A percentile compares a stretch with the other conserved stretches of the same genome.
Evolutionary conservation across 2,888 invertebrate species (phyloP).

Genomic region (Xanthorhoe designata): DNA sequence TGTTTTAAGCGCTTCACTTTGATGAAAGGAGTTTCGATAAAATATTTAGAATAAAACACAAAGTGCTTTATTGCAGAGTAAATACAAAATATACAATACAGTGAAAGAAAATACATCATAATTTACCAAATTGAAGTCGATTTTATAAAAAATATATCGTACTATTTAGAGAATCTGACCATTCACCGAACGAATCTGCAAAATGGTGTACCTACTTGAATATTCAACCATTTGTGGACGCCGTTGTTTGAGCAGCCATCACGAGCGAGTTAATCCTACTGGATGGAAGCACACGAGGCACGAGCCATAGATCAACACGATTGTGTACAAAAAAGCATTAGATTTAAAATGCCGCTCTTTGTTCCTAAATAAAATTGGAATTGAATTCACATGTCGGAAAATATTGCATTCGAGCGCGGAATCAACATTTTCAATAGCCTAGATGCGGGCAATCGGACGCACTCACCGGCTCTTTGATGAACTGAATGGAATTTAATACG

Average conservation of each 20-base stretch:
- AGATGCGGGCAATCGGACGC: constrained; percentile 14
- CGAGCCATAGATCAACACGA: background rate
- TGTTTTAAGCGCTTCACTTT: background rate
- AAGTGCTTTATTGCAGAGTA: no score
- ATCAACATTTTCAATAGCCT: constrained; percentile 13
- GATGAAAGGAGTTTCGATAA: background rate
- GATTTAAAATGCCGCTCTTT: constrained; percentile 2
- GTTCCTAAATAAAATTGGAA: constrained; percentile 1
- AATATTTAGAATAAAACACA: background rate
- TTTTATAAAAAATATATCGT: no score
- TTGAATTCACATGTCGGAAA: constrained; percentile 2
- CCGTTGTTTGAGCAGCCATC: background rate
- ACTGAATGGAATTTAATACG: background rate
- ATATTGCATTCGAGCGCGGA: constrained; percentile 5
- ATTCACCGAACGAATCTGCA: no score
- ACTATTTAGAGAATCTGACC: no score
- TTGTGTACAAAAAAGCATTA: constrained; percentile 1
- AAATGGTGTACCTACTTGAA: background rate
- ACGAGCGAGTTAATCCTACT: background rate
- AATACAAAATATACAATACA: no score
- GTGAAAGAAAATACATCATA: no score
- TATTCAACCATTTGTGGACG: background rate
- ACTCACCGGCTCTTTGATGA: constrained; percentile 16
- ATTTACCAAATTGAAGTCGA: no score
- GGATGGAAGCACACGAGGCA: background rate